Conservation (phyloP, 2,113 vertebrate genomes). For the Oenanthe oenanthe region DNA sequence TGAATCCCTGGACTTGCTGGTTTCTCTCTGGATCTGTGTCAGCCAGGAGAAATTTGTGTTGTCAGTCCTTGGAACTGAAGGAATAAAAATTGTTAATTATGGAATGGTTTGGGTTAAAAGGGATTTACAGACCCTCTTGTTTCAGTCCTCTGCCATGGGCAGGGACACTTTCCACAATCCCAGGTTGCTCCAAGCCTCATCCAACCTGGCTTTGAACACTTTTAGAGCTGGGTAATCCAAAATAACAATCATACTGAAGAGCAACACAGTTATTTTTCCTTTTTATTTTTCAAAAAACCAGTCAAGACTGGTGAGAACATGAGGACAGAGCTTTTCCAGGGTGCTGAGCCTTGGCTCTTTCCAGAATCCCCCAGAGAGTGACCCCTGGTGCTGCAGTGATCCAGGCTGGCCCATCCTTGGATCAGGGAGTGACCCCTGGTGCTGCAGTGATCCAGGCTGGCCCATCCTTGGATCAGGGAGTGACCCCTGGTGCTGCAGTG, state of each 20-base stretch:
- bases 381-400: too few species aligned
- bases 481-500: too few species aligned
- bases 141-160: not conserved
- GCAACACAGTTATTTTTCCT: not conserved
- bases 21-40: not conserved
- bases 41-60: not conserved
- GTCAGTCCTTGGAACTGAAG: not conserved
- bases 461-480: not conserved
- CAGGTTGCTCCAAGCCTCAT: not conserved
- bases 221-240: not conserved
- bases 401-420: too few species aligned
- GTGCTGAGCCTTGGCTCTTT: not conserved
- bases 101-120: not conserved
- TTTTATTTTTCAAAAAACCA: not conserved
- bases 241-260: not conserved
- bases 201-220: not conserved
- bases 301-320: not conserved
- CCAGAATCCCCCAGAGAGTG: not conserved
- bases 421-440: not conserved
- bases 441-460: not conserved
- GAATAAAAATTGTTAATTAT: not conserved
- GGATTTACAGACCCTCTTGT: not conserved
- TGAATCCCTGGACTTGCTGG: not conserved
- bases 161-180: not conserved
- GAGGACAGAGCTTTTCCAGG: not conserved